Evolutionary conservation across 1,140 invertebrate genomes (phyloP).

Genomic region (Halictus rubicundus): DNA sequence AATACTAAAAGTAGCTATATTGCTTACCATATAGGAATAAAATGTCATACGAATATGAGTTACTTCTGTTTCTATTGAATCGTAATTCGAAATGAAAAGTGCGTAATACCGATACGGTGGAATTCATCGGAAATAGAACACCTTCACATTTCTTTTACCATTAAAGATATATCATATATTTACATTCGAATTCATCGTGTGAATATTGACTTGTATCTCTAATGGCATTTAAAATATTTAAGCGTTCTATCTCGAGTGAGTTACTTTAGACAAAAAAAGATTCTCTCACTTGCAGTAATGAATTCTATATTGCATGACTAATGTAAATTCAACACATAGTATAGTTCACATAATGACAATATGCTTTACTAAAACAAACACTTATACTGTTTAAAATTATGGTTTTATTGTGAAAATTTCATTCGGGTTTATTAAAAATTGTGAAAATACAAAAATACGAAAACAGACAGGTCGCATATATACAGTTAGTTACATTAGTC

Average conservation of each 20-base stretch:
- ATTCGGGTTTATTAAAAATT: constrained; percentile 9
- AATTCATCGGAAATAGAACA: neutral
- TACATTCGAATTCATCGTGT: neutral
- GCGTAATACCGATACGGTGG: neutral
- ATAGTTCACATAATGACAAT: constrained; percentile 33
- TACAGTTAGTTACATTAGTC: constrained; percentile 50
- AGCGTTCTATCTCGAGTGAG: neutral
- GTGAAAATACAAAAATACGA: neutral
- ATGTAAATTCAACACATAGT: constrained; percentile 45
- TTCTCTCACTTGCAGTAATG: constrained; percentile 39
- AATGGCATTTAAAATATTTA: neutral
- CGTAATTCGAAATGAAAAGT: constrained; percentile 8
- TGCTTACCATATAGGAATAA: constrained; percentile 20
- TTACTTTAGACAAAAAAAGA: neutral
- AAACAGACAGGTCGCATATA: constrained; percentile 26
- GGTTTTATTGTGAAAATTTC: constrained; percentile 13
- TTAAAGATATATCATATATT: constrained; percentile 12
- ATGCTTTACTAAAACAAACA: constrained; percentile 32
- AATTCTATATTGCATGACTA: constrained; percentile 39
- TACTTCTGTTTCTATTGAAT: constrained; percentile 6
- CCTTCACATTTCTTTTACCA: neutral
- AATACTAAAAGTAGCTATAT: constrained; percentile 37
- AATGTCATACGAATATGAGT: constrained; percentile 7
- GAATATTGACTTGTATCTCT: constrained; percentile 7
- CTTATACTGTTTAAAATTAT: constrained; percentile 20